phyloP scores from a whole-genome alignment of 2,113 vertebrate genomes.

The Pitta sordida region DNA sequence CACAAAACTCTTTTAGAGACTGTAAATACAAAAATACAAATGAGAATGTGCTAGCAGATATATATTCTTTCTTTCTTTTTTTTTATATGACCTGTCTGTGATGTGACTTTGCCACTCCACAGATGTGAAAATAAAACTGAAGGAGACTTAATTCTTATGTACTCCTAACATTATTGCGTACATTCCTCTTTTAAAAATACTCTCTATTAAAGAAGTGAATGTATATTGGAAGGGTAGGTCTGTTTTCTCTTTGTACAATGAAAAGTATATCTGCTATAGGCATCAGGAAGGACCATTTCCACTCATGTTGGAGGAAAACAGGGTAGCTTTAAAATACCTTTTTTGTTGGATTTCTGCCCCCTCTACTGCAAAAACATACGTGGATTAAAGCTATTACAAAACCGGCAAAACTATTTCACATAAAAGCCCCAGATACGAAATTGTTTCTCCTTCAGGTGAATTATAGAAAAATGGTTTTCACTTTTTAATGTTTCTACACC shows the following conservation, averaged over 20 bases:
- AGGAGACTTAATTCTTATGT: not conserved
- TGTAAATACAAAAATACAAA: not conserved
- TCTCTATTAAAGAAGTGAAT: not conserved
- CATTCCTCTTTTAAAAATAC: not conserved
- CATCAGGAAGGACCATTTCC: not conserved
- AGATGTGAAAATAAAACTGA: not conserved
- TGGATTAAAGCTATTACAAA: not conserved
- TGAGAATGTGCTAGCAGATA: not conserved
- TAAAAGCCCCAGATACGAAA: not conserved
- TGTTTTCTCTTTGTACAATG: not conserved
- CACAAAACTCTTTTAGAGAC: not conserved
- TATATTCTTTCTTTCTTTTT: not conserved
- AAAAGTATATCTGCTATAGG: not conserved
- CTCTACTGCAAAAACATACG: accelerated
- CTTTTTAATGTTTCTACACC: not conserved
- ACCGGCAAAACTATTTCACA: not conserved
- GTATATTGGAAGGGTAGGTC: not conserved
- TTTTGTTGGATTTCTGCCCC: not conserved
- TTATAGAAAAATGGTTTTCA: not conserved
- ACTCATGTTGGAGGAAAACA: not conserved
- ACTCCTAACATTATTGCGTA: not conserved
- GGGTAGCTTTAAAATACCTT: not conserved
- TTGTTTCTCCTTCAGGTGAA: not conserved
- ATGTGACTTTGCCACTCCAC: not conserved
- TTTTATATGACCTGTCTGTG: not conserved